phyloP scores from a whole-genome alignment of 2,888 invertebrate species.

The Rhagonycha lutea region DNA sequence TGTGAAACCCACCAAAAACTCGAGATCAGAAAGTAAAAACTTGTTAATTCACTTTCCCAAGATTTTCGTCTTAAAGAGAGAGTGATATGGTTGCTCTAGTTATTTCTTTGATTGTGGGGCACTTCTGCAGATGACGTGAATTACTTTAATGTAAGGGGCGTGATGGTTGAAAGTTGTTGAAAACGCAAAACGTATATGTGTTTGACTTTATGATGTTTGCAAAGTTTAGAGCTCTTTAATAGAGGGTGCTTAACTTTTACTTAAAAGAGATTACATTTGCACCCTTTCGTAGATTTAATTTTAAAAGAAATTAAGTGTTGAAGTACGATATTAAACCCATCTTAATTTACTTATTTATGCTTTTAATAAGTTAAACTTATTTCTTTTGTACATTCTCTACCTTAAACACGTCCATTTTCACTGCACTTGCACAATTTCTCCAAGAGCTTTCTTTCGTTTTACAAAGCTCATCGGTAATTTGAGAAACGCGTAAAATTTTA shows the following conservation, averaged over 20 bases:
- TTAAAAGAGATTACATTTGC: slow-evolving; percentile 32
- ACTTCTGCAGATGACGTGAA: slow-evolving; percentile 23
- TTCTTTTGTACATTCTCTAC: background rate
- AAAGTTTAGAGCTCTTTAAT: slow-evolving; percentile 33
- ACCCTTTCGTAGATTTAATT: slow-evolving; percentile 32
- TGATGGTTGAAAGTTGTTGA: slow-evolving; percentile 27
- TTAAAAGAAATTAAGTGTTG: slow-evolving; percentile 23
- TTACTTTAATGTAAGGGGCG: slow-evolving; percentile 25
- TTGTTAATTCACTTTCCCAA: slow-evolving; percentile 30
- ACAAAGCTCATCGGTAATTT: background rate
- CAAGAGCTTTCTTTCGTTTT: background rate
- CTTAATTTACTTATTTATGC: background rate
- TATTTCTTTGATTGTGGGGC: slow-evolving; percentile 13
- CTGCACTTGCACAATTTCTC: background rate
- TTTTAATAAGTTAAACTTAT: background rate
- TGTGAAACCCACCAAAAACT: slow-evolving; percentile 30
- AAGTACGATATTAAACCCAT: slow-evolving; percentile 8
- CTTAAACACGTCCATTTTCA: background rate
- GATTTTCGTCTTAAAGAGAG: slow-evolving; percentile 6
- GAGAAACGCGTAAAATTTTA: slow-evolving; percentile 5
- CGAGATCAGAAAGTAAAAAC: slow-evolving; percentile 36
- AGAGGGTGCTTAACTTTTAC: slow-evolving; percentile 33
- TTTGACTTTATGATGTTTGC: slow-evolving; percentile 34
- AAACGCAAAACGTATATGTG: slow-evolving; percentile 31
- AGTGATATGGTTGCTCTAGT: slow-evolving; percentile 13